Base-by-base conservation (phyloP, 2,888 invertebrate species). In the Acrobasis suavella region DNA sequence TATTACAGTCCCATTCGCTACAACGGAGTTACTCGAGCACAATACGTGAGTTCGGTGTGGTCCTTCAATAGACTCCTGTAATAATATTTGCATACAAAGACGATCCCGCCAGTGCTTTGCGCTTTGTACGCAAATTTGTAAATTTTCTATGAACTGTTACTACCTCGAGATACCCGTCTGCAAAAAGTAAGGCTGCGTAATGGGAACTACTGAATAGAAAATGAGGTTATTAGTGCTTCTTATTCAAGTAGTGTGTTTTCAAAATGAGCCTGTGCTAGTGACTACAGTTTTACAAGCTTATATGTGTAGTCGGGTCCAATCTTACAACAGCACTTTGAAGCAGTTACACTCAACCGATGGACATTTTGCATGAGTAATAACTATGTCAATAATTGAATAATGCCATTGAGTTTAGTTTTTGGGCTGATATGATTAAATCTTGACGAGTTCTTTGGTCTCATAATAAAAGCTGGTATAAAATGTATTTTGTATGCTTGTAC, bases 51-150 rank as follows among this genome's bases (percentile, higher is more conserved):
- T 78, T 83, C 78, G 67, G 80, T 81, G 79, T 80, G 82, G 84
- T 84, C 83, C 83, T 85, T 85, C 83, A 81, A 84, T 85, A 83
- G 81, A 81, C 82, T 82, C 77, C 77, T 77, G 80, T 81, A 87
- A 86, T 86, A 87, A 83, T 85, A 89, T 87, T 89, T 87, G 85
- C 89, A 88, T 89, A 85, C 77, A 87, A 87, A 87, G 83, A 81
- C 82, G 81, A 83, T 85, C 76, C 76, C 77, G 73, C 75, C 75
- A 74, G 80, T 81, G 75, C 80, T 82, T 79, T 79, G 79, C 80
- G 78, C 83, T 86, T 83, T 82, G 81, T 83, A 83, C 82, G 83
- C 81, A 83, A 84, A 86, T 85, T 85, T 79, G 80, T 78, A 84
- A 83, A 84, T 85, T 79, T 80, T 80, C 77, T 76, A 77, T 75